Conservation (phyloP, 2,113 vertebrate species). For the Athene noctua region DNA sequence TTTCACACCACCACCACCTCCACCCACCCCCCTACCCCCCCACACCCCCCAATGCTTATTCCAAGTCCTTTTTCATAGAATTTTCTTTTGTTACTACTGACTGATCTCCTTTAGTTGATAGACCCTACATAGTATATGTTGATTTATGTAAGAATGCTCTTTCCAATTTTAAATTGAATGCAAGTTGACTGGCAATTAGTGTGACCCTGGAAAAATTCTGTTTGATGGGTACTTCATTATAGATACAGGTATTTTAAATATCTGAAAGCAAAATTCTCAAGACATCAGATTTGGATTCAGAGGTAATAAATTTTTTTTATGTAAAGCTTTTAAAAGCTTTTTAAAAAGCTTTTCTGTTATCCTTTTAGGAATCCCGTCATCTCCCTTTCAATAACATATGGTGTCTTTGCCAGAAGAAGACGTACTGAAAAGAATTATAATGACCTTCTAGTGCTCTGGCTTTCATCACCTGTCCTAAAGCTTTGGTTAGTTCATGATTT, state of each 20-base stretch:
- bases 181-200: background rate
- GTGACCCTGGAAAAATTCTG: background rate
- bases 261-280: background rate
- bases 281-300: background rate
- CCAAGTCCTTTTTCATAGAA: background rate
- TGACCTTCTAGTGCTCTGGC: background rate
- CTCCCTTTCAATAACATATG: background rate
- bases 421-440: background rate
- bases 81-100: background rate
- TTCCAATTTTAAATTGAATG: background rate
- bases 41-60: background rate
- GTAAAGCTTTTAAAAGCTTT: background rate
- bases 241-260: background rate
- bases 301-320: background rate
- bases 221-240: background rate
- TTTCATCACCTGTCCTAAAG: background rate
- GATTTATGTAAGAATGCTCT: background rate
- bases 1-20: fast-evolving
- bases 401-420: background rate
- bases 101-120: background rate
- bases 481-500: background rate
- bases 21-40: no score
- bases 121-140: background rate
- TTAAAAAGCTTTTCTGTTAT: background rate
- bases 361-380: background rate